Conservation (phyloP, 2,888 invertebrate species). For the Phoenoteleia sp. region DNA sequence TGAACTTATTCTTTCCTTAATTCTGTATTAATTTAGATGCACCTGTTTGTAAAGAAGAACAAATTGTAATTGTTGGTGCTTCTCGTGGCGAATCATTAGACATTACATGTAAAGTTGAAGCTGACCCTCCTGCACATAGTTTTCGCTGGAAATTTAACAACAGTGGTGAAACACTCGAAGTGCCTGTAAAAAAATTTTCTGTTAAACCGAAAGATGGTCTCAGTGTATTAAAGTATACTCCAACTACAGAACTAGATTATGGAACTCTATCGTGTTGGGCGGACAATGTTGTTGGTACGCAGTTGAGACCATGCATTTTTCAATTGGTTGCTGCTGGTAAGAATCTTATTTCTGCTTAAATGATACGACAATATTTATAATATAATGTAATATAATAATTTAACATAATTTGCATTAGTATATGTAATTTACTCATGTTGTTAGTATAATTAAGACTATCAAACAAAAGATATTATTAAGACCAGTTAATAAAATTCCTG, state of each 20-base stretch:
- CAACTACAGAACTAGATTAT: constrained; percentile 92
- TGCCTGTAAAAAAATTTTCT: constrained; percentile 92
- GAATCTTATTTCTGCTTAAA: constrained; percentile 79
- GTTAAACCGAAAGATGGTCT: constrained; percentile 91
- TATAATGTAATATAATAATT: too few species aligned
- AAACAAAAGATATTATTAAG: too few species aligned
- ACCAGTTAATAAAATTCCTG: too few species aligned
- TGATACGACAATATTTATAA: too few species aligned
- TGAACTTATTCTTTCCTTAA: too few species aligned
- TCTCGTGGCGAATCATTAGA: constrained; percentile 95
- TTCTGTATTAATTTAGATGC: too few species aligned
- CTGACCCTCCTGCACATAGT: constrained; percentile 95
- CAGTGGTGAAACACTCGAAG: constrained; percentile 95
- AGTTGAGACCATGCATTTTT: constrained; percentile 94
- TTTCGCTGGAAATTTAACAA: constrained; percentile 99
- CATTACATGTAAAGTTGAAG: constrained; percentile 96
- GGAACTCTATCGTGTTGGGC: constrained; percentile 96
- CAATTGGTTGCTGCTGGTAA: constrained; percentile 96
- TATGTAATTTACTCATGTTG: too few species aligned
- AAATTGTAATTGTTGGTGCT: constrained; percentile 95
- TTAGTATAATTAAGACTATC: too few species aligned
- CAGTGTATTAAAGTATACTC: constrained; percentile 88
- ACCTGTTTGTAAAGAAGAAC: constrained; percentile 93
- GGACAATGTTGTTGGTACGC: constrained; percentile 94
- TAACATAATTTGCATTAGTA: too few species aligned